A percentile compares a stretch with the other conserved stretches of the same genome.
Conservation (phyloP, 2,888 invertebrate genomes). For the Endomychus coccineus region DNA sequence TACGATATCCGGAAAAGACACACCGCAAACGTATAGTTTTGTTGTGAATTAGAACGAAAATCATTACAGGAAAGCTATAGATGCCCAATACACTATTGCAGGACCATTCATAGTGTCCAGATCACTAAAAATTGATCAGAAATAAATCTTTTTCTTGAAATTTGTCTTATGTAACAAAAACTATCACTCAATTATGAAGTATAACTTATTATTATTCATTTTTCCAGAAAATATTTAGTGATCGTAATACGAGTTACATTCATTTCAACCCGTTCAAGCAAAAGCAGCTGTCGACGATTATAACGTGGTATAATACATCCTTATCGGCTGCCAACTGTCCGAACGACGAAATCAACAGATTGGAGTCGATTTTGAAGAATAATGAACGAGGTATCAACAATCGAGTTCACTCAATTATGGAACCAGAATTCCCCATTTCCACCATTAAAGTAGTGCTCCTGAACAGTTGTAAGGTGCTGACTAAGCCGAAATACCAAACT, state of each 20-base stretch:
- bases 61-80: too few relatives aligned
- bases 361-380: constrained; percentile 64
- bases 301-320: constrained; percentile 76
- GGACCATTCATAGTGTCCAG: too few relatives aligned
- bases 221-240: constrained; percentile 63
- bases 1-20: too few relatives aligned
- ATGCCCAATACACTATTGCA: too few relatives aligned
- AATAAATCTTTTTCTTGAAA: too few relatives aligned
- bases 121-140: too few relatives aligned
- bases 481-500: constrained; percentile 10
- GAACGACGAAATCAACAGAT: constrained; percentile 62
- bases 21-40: too few relatives aligned
- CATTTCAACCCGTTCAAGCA: constrained; percentile 62
- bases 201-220: too few relatives aligned
- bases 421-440: constrained; percentile 62
- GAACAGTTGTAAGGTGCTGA: constrained; percentile 49
- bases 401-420: constrained; percentile 59
- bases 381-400: constrained; percentile 51
- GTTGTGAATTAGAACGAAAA: too few relatives aligned
- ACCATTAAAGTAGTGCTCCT: constrained; percentile 55
- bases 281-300: constrained; percentile 58
- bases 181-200: too few relatives aligned
- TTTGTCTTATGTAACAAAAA: too few relatives aligned
- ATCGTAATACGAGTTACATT: constrained; percentile 64
- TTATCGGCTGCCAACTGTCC: constrained; percentile 69